Base-by-base conservation (phyloP, 2,797 vertebrate species). In the Schizopygopsis malacanthus region DNA sequence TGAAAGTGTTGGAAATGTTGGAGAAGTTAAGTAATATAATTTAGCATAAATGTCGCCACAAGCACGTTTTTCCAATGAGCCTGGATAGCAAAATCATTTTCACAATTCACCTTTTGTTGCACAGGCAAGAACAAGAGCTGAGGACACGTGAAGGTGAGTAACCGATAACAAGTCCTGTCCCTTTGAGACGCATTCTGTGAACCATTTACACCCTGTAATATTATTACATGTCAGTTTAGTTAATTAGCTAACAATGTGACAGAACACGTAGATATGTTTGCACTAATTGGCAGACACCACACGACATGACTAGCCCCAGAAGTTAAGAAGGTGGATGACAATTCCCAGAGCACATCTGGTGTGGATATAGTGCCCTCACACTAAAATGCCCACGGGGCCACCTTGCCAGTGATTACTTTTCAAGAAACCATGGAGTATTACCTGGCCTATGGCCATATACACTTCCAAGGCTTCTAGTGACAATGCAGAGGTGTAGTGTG, bases 391-490 rank as follows among this genome's bases (percentile, higher is more conserved):
- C 85, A 69, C 1, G 54, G 82, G 85, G 82, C 39, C 84, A 84
- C 78, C 81, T 18, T 67, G 47, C 78, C 87, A 79, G 84, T 89
- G 87, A 90, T 90, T 85, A 86, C 82, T 86, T 79, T 79, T 88
- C 79, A 87, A 77, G 83, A 85, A 87, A 89, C 84, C 86, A 82
- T 78, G 61, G 88, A 91, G 79, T 83, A 87, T 85, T 75, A 88
- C 78, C 52, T 86, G 43, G 81, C 78, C 43, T 41, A 20, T 81
- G 85, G 89, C 88, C 86, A 72, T 83, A 65, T 81, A 28, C 71
- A 80, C 86, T 89, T 92, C 82, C 86, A 85, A 85, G 80, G 73
- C 82, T 88, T 87, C 89, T 89, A 75, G 79, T 86, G 84, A 87
- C 83, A 90, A 85, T 72, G 52, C 83, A 88, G 79, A 61, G 45